Base-by-base conservation (phyloP, 2,113 vertebrate species). In the Oryzias curvinotus region DNA sequence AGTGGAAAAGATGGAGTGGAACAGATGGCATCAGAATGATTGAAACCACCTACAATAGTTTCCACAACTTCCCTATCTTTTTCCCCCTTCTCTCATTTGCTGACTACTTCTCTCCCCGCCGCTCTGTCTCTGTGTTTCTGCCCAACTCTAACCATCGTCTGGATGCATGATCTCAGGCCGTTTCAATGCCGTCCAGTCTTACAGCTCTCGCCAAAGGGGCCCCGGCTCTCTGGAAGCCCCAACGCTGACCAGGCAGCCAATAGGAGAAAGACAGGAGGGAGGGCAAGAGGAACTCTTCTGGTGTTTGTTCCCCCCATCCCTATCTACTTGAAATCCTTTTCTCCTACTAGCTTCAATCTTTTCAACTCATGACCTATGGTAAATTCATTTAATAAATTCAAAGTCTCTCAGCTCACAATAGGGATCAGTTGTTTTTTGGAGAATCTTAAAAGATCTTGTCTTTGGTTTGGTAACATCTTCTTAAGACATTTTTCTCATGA, bases 21-120 rank as follows among this genome's bases (percentile, higher is more conserved):
- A 83, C 88, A 89, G 87, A 89, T 90, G 90, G 86, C 82, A 68
- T 82, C 78, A 77, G 67, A 77, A 77, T 78, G 82, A 85, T 78
- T 90, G 84, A 89, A 87, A 79, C 85, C 78, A 86, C 81, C 85
- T 84, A 86, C 85, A 85, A 87, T 82, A 80, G 73, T 80, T 85
- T 73, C 64, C 67, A 57, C 75, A 82, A 84, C 73, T 74, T 85
- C 59, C 52, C 59, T 19, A 21, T 78, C 73, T 52, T 43, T 67
- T 21, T 53, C 54, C 65, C 44, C 13, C 51, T 50, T 65, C 44
- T 13, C 51, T 59, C 52, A 15, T 68, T 68, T 43, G 13, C 58
- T 0, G 18, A 60, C 49, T 19, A 46, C 52, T 28, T 21, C 64
- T 54, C 53, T 67, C 65, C 57, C 65, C 41, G 23, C 62, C 21